Evolutionary conservation across 1,140 invertebrate genomes (phyloP), one percentile per base, ranked within the genome.

Genomic region (Drosophila paulistorum): DNA sequence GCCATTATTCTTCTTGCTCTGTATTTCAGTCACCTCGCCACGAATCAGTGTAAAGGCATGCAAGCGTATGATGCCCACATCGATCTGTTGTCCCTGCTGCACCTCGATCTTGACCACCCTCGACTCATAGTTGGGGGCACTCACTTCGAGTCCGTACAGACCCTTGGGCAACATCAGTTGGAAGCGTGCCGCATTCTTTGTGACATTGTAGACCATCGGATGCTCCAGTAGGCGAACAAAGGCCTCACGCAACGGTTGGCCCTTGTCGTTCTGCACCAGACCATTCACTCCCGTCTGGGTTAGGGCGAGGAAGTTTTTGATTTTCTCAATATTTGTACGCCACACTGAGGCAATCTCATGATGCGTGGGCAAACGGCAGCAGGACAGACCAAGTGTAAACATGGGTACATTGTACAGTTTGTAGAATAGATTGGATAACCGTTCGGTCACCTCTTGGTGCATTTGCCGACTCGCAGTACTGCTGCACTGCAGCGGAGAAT

Each of bases 341-440:
- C 97, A 98, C 5, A 97, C 94, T 48, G 92, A 93, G 0, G 95
- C 95, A 30, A 98, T 93, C 9, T 94, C 93, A 4, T 92, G 92
- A 11, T 95, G 92, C 1, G 85, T 67, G 0, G 97, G 97, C 93
- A 96, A 96, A 74, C 96, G 96, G 83, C 97, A 98, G 81, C 97
- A 98, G 54, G 95, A 94, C 6, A 95, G 68, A 1, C 94, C 94
- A 26, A 94, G 91, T 0, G 94, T 94, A n/a, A 94, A 92, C 71
- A 95, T 91, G 0, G 94, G 94, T 1, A 93, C 91, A 11, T 93
- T 92, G 69, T 93, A 95, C 71, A 94, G 91, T 39, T 94, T 93
- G 66, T 93, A 94, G 1, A 95, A 68, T 30, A 94, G 74, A 82
- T 95, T 94, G 2, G 94, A 93, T 14, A 95, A 45, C 1, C 86